Percentiles rank a stretch among this genome's conserved stretches.
phyloP scores from a whole-genome alignment of 1,140 invertebrate species.

The Nomia melanderi region DNA sequence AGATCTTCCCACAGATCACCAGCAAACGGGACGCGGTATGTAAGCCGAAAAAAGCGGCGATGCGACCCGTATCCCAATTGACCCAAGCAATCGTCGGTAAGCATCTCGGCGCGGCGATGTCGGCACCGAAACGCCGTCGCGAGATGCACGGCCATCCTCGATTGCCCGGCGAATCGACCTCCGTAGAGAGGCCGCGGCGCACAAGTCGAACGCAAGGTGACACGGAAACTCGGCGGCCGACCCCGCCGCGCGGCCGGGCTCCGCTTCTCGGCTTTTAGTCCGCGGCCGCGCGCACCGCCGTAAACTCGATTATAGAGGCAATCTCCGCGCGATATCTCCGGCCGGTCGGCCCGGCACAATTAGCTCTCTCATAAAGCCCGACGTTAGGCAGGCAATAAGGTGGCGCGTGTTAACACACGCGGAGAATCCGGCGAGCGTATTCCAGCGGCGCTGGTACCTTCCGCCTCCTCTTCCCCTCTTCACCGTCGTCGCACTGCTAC shows the following conservation, averaged over 20 bases:
- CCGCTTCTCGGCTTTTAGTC: not conserved
- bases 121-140: constrained; percentile 7
- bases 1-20: too few species aligned
- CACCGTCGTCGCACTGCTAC: not conserved
- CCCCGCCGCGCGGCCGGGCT: too few species aligned
- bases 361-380: constrained; percentile 65
- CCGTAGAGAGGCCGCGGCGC: not conserved
- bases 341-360: constrained; percentile 53
- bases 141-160: not conserved
- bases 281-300: constrained; percentile 22
- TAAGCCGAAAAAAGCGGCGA: too few species aligned
- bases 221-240: not conserved
- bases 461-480: constrained; percentile 16
- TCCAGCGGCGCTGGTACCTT: not conserved
- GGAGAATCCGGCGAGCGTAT: constrained; percentile 10
- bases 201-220: constrained; percentile 20
- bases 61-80: too few species aligned
- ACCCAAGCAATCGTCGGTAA: not conserved
- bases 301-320: constrained; percentile 65
- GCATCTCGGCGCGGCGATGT: not conserved
- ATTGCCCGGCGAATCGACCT: not conserved
- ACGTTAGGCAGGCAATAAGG: constrained; percentile 43
- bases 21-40: too few species aligned
- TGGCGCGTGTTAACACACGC: constrained; percentile 65
- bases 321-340: constrained; percentile 52